Evolutionary conservation across 2,797 vertebrate genomes (phyloP), one percentile per base, ranked within the genome.

Genomic region (Syngnathus rostellatus): DNA sequence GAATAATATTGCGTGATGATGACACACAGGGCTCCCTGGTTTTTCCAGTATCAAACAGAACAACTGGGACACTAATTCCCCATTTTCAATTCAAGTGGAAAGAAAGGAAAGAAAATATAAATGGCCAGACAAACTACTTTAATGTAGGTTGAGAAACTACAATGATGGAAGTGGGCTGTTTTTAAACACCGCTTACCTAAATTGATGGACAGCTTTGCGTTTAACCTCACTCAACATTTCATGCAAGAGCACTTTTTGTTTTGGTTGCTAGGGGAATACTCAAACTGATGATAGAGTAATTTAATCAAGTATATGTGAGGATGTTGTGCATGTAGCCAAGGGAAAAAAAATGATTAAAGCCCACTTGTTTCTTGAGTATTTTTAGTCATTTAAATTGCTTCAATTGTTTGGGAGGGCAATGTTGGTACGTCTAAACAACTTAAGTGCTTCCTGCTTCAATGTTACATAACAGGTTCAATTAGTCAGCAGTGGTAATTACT

Each of bases 21-120:
- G 66, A 53, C 54, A 71, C 11, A 21, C 62, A 59, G 51, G 61
- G 51, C 66, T 21, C 46, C 43, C 71, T 74, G 65, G 68, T 67
- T 66, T 50, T 40, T 64, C 62, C 50, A 55, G 50, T 57, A 76
- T 78, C 60, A 68, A 76, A 63, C 64, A 54, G 63, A 48, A 78
- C 72, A 72, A 78, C 67, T 72, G 64, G 69, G 72, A 72, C 70
- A 70, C 63, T 77, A 78, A 81, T 77, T 73, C 57, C 31, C 45
- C 40, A 19, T 66, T 68, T 74, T 63, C 43, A 65, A 74, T 43
- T 53, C 45, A 77, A 67, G 60, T 78, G 41, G 51, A 67, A 55
- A 65, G 46, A 65, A 70, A 62, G 25, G 9, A 50, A 9, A 25
- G 45, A 38, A 62, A 45, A 59, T 3, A 57, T 72, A 80, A 74